These are phyloP conservation scores for Drosophila leonis DNA, from an alignment of 2,888 invertebrate species.

Conservation along the genomic window DNA sequence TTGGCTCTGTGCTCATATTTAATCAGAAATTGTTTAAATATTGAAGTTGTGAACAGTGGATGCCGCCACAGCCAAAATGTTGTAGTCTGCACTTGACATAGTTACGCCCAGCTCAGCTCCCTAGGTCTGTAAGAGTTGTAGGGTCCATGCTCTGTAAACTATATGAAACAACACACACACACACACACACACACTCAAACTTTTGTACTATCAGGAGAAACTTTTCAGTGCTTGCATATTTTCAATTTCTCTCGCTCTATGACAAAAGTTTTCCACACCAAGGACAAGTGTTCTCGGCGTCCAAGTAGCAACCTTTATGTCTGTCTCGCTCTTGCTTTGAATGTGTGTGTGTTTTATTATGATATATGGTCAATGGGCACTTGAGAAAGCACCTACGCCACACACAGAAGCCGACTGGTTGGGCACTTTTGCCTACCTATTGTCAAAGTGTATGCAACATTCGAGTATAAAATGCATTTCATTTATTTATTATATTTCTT, in stretches of 20 bases:
- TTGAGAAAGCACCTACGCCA: conserved; percentile 14
- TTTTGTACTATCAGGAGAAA: conserved; percentile 60
- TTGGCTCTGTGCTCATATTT: conserved; percentile 1
- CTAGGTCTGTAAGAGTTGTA: conserved; percentile 9
- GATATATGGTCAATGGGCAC: conserved; percentile 50
- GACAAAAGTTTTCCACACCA: conserved; percentile 75
- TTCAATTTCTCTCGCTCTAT: conserved; percentile 66
- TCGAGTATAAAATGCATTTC: conserved; percentile 42
- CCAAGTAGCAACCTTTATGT: conserved; percentile 37
- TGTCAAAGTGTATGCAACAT: conserved; percentile 46
- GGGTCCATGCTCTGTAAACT: conserved; percentile 31
- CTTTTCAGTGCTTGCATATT: conserved; percentile 70
- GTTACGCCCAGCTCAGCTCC: conserved; percentile 23
- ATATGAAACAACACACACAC: conserved; percentile 41
- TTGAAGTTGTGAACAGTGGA: conserved; percentile 25
- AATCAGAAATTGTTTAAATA: conserved; percentile 43
- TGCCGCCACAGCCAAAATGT: conserved; percentile 12
- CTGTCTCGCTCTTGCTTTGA: conserved; percentile 14
- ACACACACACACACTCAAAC: conserved; percentile 17
- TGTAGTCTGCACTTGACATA: conserved; percentile 70
- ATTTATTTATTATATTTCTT: conserved; percentile 41
- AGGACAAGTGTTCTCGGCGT: conserved; percentile 64
- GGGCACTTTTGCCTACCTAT: conserved; percentile 41
- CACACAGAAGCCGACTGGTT: not conserved
- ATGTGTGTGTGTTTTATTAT: conserved; percentile 34